Evolutionary conservation across 2,797 vertebrate genomes (phyloP).

Genomic region (Tiaroga cobitis): DNA sequence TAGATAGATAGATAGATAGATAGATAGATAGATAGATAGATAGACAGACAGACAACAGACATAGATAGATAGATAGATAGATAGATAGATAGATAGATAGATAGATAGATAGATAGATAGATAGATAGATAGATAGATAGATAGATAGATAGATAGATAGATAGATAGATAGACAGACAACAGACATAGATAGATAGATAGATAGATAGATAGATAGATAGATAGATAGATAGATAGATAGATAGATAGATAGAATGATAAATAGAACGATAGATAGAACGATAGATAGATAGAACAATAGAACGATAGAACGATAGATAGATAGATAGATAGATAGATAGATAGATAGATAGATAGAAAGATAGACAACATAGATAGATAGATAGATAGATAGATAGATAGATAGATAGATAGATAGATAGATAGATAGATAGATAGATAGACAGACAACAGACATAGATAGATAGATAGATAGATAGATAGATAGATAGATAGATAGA

Average conservation of each 20-base stretch:
- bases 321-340: too few relatives aligned
- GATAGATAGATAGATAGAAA: too few relatives aligned
- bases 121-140: not conserved
- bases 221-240: not conserved
- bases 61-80: not conserved
- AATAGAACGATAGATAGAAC: too few relatives aligned
- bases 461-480: fast-evolving
- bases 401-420: too few relatives aligned
- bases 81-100: not conserved
- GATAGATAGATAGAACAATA: too few relatives aligned
- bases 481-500: fast-evolving
- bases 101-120: not conserved
- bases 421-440: too few relatives aligned
- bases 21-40: fast-evolving
- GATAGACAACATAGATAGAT: too few relatives aligned
- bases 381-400: too few relatives aligned
- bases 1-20: not conserved
- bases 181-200: fast-evolving
- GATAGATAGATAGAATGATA: not conserved
- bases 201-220: not conserved
- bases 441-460: too few relatives aligned
- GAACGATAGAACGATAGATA: too few relatives aligned
- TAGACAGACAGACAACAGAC: too few relatives aligned
- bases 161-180: fast-evolving
- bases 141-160: fast-evolving